phyloP scores from a whole-genome alignment of 2,797 vertebrate genomes.

The Bufotes viridis region DNA sequence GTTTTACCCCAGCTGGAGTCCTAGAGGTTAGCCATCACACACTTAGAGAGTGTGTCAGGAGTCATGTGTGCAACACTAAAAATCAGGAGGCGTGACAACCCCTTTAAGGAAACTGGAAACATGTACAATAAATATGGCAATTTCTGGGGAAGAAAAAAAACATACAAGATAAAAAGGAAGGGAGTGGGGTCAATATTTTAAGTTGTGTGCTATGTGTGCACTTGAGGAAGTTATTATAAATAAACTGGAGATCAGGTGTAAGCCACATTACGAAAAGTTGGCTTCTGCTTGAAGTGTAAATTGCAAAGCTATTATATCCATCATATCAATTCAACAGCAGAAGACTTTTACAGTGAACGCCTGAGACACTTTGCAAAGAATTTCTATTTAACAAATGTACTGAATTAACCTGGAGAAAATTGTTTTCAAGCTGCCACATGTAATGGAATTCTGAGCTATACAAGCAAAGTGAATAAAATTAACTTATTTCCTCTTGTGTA shows the following conservation, averaged over 20 bases:
- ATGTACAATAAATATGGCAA: neutral
- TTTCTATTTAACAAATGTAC: neutral
- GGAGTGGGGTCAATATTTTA: neutral
- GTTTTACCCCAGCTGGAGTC: too few relatives aligned
- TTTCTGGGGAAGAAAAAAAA: neutral
- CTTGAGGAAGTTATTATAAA: neutral
- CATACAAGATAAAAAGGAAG: neutral
- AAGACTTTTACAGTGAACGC: neutral
- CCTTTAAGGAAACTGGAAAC: neutral
- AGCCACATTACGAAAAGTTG: neutral
- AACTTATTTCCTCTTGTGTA: neutral
- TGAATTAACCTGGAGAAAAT: slow-evolving; percentile 19
- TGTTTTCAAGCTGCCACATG: slow-evolving; percentile 6
- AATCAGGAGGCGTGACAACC: too few relatives aligned
- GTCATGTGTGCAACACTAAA: too few relatives aligned
- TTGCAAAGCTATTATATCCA: neutral
- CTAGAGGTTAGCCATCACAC: too few relatives aligned
- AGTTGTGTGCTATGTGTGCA: neutral
- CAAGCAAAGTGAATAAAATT: neutral
- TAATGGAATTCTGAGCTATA: slow-evolving; percentile 18
- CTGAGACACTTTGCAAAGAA: neutral
- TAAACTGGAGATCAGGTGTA: neutral
- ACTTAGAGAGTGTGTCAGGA: too few relatives aligned
- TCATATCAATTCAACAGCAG: neutral
- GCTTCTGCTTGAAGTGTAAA: neutral